Conservation (phyloP, 2,113 vertebrate species). For the Elephas maximus region DNA sequence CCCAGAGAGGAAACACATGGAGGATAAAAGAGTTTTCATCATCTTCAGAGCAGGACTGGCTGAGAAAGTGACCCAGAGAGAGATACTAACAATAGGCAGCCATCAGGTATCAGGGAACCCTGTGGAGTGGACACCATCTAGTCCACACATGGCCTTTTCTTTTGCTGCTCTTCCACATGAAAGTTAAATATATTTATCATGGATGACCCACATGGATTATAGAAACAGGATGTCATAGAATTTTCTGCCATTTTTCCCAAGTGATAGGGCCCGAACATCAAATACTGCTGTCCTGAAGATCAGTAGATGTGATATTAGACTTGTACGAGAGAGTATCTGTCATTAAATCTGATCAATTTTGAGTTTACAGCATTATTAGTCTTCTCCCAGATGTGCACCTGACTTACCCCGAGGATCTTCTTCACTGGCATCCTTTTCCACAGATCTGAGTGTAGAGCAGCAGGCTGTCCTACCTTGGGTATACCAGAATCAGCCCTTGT, state of each 20-base stretch:
- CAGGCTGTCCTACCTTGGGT: not conserved
- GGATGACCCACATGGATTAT: not conserved
- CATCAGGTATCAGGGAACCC: not conserved
- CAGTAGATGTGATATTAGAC: not conserved
- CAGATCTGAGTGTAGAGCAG: rapidly evolving
- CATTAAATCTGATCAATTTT: not conserved
- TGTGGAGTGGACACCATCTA: not conserved
- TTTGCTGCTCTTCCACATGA: not conserved
- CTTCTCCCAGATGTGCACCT: not conserved
- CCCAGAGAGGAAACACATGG: not conserved
- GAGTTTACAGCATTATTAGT: not conserved
- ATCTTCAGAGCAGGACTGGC: not conserved
- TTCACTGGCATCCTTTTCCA: conserved; percentile 48
- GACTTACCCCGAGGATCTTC: conserved; percentile 74
- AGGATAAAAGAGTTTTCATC: not conserved
- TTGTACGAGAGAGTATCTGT: not conserved
- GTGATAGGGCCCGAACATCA: not conserved
- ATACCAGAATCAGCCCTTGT: not conserved
- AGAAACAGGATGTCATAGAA: not conserved
- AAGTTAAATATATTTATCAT: not conserved
- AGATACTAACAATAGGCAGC: not conserved
- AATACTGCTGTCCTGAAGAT: not conserved
- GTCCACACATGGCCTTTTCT: not conserved
- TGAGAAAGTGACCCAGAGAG: not conserved
- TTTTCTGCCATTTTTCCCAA: not conserved